Percentiles rank a stretch among this genome's conserved stretches.
phyloP scores from a whole-genome alignment of 2,888 invertebrate species.

The Lagria hirta region DNA sequence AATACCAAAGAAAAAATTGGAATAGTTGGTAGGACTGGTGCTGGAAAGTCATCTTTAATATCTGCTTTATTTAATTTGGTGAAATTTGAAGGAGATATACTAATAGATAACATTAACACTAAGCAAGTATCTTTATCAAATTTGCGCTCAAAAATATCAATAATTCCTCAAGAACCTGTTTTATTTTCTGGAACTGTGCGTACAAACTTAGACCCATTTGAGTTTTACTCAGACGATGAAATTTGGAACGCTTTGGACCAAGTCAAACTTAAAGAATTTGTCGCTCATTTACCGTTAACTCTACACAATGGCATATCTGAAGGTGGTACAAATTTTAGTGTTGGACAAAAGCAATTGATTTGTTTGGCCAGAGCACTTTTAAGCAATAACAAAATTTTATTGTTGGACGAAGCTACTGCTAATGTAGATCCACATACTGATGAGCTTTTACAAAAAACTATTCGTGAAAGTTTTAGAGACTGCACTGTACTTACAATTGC shows the following conservation, averaged over 20 bases:
- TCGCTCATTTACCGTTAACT: conserved; percentile 2
- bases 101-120: conserved; percentile 61
- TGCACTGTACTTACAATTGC: conserved; percentile 83
- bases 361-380: conserved; percentile 18
- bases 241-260: conserved; percentile 8
- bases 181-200: conserved; percentile 66
- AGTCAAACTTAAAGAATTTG: conserved; percentile 4
- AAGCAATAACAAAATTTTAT: conserved; percentile 14
- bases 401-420: conserved; percentile 19
- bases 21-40: conserved; percentile 76
- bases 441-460: conserved; percentile 72
- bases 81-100: conserved; percentile 57
- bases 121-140: conserved; percentile 54
- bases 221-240: conserved; percentile 69
- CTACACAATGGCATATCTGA: conserved; percentile 9
- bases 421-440: conserved; percentile 55
- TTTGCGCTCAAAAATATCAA: conserved; percentile 54
- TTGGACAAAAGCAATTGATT: conserved; percentile 16
- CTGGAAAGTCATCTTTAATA: conserved; percentile 69
- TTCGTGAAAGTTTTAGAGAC: conserved; percentile 68
- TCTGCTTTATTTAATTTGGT: conserved; percentile 67
- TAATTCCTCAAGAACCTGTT: conserved; percentile 49
- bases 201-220: conserved; percentile 86
- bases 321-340: conserved; percentile 18
- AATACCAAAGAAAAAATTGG: conserved; percentile 56